These are phyloP conservation scores for Ianthella basta DNA, from an alignment of 37 sponge, comb jelly and placozoan species.

Conservation along the genomic window DNA sequence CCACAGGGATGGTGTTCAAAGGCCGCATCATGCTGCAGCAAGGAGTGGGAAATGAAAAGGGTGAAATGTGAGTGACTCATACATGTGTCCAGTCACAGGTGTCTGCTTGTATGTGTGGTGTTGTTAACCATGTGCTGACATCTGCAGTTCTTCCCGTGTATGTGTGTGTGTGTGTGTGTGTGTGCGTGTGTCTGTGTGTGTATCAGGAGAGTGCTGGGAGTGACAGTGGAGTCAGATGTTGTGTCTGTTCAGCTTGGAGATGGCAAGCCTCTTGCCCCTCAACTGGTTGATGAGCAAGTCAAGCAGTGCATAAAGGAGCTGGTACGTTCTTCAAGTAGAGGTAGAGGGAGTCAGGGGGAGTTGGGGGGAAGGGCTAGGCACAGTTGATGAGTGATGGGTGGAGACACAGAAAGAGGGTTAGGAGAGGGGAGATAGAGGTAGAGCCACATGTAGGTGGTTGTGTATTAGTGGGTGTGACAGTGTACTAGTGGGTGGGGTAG, in stretches of 20 bases:
- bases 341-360: no score
- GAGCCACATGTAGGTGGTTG: no score
- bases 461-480: no score
- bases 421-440: no score
- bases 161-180: not conserved
- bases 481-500: not conserved
- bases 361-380: no score
- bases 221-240: not conserved
- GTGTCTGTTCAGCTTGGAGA: slow-evolving; percentile 14
- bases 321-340: not conserved
- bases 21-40: slow-evolving; percentile 12
- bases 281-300: not conserved
- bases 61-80: slow-evolving; percentile 6
- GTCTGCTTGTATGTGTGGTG: no score
- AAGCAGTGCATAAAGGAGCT: slow-evolving; percentile 20
- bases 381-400: no score
- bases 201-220: not conserved
- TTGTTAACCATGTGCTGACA: no score
- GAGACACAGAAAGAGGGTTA: no score
- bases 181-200: not conserved
- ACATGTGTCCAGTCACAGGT: no score
- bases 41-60: not conserved
- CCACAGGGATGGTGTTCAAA: not conserved
- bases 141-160: not conserved
- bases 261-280: slow-evolving; percentile 4